Conservation (phyloP, 2,797 vertebrate species). For the Lepidocolaptes lacrymiger region DNA sequence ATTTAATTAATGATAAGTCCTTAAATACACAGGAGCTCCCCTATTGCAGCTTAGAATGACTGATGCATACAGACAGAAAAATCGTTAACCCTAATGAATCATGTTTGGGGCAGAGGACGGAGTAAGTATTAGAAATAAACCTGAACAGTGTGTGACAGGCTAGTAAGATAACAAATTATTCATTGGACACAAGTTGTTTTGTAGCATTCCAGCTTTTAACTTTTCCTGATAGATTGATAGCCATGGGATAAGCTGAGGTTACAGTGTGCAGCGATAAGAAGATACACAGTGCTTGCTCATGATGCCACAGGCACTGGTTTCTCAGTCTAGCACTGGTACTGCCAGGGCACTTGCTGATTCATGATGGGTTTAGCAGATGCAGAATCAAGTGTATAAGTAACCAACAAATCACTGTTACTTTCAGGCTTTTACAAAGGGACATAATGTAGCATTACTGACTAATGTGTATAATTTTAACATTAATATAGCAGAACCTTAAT, state of each 20-base stretch:
- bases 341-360: not conserved
- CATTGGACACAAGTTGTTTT: not conserved
- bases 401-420: not conserved
- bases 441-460: not conserved
- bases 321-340: not conserved
- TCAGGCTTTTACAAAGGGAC: not conserved
- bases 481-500: not conserved
- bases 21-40: constrained; percentile 7
- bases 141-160: not conserved
- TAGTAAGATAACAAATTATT: not conserved
- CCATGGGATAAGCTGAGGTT: not conserved
- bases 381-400: not conserved
- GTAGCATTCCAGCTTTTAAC: not conserved
- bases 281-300: not conserved
- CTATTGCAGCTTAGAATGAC: constrained; percentile 4
- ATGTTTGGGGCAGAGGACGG: not conserved
- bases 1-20: constrained; percentile 41
- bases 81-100: not conserved
- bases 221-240: not conserved
- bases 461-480: not conserved
- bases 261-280: not conserved
- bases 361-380: not conserved
- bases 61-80: not conserved
- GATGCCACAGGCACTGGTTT: not conserved
- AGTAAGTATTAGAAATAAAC: not conserved